phyloP scores from a whole-genome alignment of 1,140 invertebrate species.

The Campodea augens region DNA sequence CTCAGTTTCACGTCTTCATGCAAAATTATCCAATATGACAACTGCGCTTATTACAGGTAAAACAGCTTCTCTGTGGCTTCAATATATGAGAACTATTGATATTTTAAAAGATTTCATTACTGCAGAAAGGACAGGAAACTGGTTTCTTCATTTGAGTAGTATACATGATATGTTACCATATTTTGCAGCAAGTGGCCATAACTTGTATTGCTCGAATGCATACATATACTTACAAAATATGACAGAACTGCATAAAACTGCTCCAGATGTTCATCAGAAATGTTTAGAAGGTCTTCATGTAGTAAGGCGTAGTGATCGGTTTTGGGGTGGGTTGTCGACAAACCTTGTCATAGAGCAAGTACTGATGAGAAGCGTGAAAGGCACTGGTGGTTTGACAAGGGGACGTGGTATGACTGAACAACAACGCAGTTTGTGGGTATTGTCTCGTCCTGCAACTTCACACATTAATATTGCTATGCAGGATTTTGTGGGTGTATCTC shows the following conservation, averaged over 20 bases:
- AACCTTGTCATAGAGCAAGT: constrained; percentile 16
- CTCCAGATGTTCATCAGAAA: background rate
- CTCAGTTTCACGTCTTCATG: no score
- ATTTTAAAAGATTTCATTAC: background rate
- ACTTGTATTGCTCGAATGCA: background rate
- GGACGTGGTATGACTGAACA: constrained; percentile 14
- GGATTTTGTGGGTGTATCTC: constrained; percentile 8
- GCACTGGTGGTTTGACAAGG: constrained; percentile 13
- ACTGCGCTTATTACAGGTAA: background rate
- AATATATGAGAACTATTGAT: constrained; percentile 3
- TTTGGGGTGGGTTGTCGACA: constrained; percentile 14
- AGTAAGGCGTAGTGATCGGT: constrained; percentile 10
- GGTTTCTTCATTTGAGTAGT: background rate
- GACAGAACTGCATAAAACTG: background rate
- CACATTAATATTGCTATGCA: constrained; percentile 14
- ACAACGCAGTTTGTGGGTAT: constrained; percentile 11
- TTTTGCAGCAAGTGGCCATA: background rate
- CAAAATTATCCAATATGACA: background rate
- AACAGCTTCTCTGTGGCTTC: constrained; percentile 2
- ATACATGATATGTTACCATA: background rate
- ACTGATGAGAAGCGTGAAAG: constrained; percentile 16
- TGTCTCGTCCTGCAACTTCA: constrained; percentile 13
- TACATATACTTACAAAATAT: background rate
- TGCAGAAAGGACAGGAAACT: background rate
- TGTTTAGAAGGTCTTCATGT: background rate